Percentiles rank a stretch among this genome's conserved stretches.
phyloP scores from a whole-genome alignment of 1,140 invertebrate species.

The Galendromus occidentalis region DNA sequence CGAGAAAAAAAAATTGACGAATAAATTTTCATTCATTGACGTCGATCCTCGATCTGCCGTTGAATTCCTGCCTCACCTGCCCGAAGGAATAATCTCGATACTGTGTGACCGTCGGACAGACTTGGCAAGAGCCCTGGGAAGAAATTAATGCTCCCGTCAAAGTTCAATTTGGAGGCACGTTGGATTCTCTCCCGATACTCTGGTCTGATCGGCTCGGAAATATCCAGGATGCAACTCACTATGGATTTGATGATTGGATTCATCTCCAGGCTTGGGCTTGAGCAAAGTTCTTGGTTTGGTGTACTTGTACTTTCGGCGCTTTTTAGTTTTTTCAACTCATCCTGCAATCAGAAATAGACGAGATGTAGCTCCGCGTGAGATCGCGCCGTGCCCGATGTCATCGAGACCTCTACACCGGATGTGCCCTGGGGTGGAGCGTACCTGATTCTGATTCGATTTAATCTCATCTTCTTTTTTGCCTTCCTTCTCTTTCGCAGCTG shows the following conservation, averaged over 20 bases:
- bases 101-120: slow-evolving; percentile 4
- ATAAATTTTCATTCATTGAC: too few relatives aligned
- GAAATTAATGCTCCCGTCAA: too few relatives aligned
- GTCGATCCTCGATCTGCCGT: too few relatives aligned
- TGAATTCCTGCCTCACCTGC: background rate
- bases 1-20: too few relatives aligned
- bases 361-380: background rate
- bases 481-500: slow-evolving; percentile 9
- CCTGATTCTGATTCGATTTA: background rate
- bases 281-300: slow-evolving; percentile 10
- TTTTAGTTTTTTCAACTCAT: slow-evolving; percentile 2
- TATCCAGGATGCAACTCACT: background rate
- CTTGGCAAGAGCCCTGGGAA: slow-evolving; percentile 1
- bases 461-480: slow-evolving; percentile 2
- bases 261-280: slow-evolving; percentile 9
- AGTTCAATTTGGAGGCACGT: too few relatives aligned
- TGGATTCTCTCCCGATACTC: too few relatives aligned
- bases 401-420: background rate
- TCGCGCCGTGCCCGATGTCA: background rate
- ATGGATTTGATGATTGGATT: slow-evolving; percentile 5
- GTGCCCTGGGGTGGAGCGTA: background rate
- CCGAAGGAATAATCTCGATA: slow-evolving; percentile 3
- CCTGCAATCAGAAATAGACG: background rate
- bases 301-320: slow-evolving; percentile 10
- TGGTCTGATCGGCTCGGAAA: too few relatives aligned